Conservation (phyloP, 2,113 vertebrate genomes). For the Oenanthe oenanthe region DNA sequence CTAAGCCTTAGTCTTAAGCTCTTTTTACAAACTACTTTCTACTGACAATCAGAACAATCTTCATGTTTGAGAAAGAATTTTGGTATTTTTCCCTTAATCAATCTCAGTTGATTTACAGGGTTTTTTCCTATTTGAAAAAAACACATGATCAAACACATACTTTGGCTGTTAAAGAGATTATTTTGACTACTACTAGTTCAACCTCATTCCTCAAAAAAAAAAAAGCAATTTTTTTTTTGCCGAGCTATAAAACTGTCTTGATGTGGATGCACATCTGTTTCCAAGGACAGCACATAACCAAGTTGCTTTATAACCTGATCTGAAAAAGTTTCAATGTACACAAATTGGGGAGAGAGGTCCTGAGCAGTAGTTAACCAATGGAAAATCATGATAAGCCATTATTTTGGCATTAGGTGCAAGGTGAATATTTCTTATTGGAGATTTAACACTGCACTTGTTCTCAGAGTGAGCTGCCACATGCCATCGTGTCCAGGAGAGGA, state of each 20-base stretch:
- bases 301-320: neutral
- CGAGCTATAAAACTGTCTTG: neutral
- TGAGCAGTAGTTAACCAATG: neutral
- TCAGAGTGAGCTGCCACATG: neutral
- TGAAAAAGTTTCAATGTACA: neutral
- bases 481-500: neutral
- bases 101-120: neutral
- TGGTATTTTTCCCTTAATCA: neutral
- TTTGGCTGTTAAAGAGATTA: conserved; percentile 50
- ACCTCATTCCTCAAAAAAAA: neutral
- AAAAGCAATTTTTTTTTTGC: neutral
- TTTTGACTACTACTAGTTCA: conserved; percentile 2
- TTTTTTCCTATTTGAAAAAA: neutral
- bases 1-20: neutral
- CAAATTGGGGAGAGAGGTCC: neutral
- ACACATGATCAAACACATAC: conserved; percentile 7
- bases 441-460: neutral
- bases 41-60: neutral
- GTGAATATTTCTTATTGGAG: neutral
- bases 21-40: neutral
- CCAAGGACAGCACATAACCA: neutral
- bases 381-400: neutral
- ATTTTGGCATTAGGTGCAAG: neutral
- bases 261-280: neutral
- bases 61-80: neutral